Evolutionary conservation across 30 jellyfish, hydroid and myxozoan genomes (phyloP).

Genomic region (Cassiopea xamachana): DNA sequence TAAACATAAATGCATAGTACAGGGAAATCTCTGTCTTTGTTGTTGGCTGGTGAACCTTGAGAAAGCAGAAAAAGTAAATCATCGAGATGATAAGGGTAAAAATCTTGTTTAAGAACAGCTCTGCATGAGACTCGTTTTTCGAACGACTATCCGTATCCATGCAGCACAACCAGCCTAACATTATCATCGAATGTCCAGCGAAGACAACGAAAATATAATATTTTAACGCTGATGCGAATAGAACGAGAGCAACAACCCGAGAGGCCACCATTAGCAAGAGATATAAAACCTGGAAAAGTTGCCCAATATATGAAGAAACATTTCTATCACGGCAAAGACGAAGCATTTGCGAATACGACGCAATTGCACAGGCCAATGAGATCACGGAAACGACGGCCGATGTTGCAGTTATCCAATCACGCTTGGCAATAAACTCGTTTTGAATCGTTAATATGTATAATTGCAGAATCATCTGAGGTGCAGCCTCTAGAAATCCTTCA

Average conservation of each 20-base stretch:
- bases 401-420: conserved; percentile 85
- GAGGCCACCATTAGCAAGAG: conserved; percentile 87
- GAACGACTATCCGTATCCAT: conserved; percentile 31
- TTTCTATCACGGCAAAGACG: conserved; percentile 64
- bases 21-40: conserved; percentile 72
- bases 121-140: background rate
- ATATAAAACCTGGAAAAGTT: conserved; percentile 74
- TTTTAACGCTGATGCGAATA: conserved; percentile 81
- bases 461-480: conserved; percentile 94
- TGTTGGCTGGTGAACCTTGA: conserved; percentile 63
- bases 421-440: conserved; percentile 43
- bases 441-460: conserved; percentile 66
- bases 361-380: conserved; percentile 86
- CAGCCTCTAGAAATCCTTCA: conserved; percentile 94
- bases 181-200: conserved; percentile 68
- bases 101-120: conserved; percentile 28
- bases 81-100: conserved; percentile 70
- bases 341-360: conserved; percentile 86
- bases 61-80: conserved; percentile 77
- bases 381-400: conserved; percentile 77
- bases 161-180: conserved; percentile 78
- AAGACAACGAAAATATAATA: conserved; percentile 64
- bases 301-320: conserved; percentile 68
- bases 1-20: conserved; percentile 65
- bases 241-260: conserved; percentile 78